Conservation (phyloP, 2,797 vertebrate species). For the Erpetoichthys calabaricus region DNA sequence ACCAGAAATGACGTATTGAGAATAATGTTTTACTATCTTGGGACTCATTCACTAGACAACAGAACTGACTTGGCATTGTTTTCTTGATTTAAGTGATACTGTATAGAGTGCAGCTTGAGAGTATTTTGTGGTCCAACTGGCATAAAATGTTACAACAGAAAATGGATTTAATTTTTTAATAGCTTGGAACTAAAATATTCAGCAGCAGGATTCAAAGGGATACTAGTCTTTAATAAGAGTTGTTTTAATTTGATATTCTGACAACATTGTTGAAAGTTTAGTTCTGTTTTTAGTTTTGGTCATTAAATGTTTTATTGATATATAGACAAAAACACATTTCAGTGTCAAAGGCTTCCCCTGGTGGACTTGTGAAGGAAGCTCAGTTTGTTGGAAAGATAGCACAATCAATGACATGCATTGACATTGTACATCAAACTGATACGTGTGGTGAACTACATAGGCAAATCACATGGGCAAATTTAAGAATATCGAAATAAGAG, state of each 20-base stretch:
- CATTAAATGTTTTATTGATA: conserved; percentile 1
- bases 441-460: background rate
- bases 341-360: background rate
- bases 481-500: too few relatives aligned
- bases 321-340: background rate
- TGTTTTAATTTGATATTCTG: background rate
- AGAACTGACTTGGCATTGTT: conserved; percentile 60
- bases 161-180: too few relatives aligned
- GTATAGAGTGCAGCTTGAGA: conserved; percentile 50
- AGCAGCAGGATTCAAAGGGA: too few relatives aligned
- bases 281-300: background rate
- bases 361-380: background rate
- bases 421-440: background rate
- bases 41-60: conserved; percentile 61
- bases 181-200: too few relatives aligned
- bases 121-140: conserved; percentile 54
- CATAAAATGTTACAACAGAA: conserved; percentile 14
- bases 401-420: background rate
- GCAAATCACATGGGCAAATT: background rate
- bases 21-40: conserved; percentile 61
- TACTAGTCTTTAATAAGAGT: background rate
- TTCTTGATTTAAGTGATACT: conserved; percentile 63
- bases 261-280: background rate
- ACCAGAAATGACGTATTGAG: conserved; percentile 67
- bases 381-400: background rate